Base-by-base conservation (phyloP, 2,888 invertebrate species). In the Heliothis peltigera region DNA sequence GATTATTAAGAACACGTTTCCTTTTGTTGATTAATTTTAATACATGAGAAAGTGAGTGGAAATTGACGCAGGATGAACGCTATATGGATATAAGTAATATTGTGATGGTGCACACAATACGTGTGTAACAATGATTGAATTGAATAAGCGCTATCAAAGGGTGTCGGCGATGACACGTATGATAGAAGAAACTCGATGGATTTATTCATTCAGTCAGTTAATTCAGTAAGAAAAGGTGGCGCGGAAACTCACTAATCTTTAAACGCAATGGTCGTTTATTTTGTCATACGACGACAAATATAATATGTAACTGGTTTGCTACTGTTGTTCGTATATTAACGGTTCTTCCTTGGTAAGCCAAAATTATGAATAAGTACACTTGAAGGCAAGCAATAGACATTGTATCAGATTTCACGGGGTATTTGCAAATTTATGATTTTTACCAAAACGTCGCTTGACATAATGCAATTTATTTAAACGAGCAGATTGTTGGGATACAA, bases 141-240 rank as follows among this genome's bases (percentile, higher is more conserved):
- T 75, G 69, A 75, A 78, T 77, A 68, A 69, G 42, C 57, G 65
- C 61, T 64, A 55, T 62, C 52, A 59, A 63, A 62, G 60, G 44
- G 61, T 48, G 60, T 65, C 70, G 49, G 52, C 44, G 19, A 49
- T 59, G 44, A 58, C 60, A 62, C 52, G 57, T 59, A 58, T 46
- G 64, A 55, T 66, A 56, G 58, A 63, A 58, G 49, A 62, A 54
- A 54, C 53, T 64, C 21, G 21, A 49, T 44, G 53, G 39, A 49
- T 58, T n/a, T 25, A 59, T 56, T 60, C 60, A 63, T 19, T 35
- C 44, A 28, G 19, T 19, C 43, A 32, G 61, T 47, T 67, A 44
- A 67, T 61, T 62, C 21, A 10, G 25, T 43, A 47, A 63, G 25
- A 18, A 46, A 48, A 19, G 60, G 21, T 8, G 42, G 43, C 47